Evolutionary conservation across 2,888 invertebrate genomes (phyloP), one percentile per base, ranked within the genome.

Genomic region (Mesopsocus fuscifrons): DNA sequence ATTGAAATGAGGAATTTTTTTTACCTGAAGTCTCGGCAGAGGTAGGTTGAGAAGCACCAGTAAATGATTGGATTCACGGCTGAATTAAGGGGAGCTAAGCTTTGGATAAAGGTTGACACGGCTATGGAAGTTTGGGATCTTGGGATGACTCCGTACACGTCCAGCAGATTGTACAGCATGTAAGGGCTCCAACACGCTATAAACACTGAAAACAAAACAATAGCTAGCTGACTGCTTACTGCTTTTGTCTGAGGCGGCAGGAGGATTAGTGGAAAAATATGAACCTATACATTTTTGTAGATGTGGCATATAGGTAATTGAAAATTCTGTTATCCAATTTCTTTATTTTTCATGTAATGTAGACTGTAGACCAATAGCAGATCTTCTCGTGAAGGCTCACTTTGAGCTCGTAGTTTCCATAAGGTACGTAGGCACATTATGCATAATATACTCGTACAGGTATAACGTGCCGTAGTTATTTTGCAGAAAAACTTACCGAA

Each of bases 401-500:
- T n/a, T n/a, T n/a, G n/a, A n/a, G n/a, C n/a, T n/a, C n/a, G n/a
- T n/a, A n/a, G n/a, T n/a, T n/a, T n/a, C n/a, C n/a, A n/a, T n/a
- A n/a, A n/a, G n/a, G n/a, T n/a, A n/a, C n/a, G n/a, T n/a, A n/a
- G n/a, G n/a, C n/a, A n/a, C 26, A 26, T 9, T 26, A 26, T 26
- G 8, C 26, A 26, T 26, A 26, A 26, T 11, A 26, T 26, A 26
- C 26, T 26, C n/a, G n/a, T n/a, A n/a, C n/a, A n/a, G n/a, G n/a
- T n/a, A n/a, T n/a, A n/a, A n/a, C n/a, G n/a, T n/a, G n/a, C n/a
- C n/a, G n/a, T n/a, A n/a, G n/a, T n/a, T n/a, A n/a, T n/a, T n/a
- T n/a, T n/a, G n/a, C 26, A 26, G 11, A 26, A 18, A 16, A 5
- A 65, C 76, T 74, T 60, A 84, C 87, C 85, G 54, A 89, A 83